Evolutionary conservation across 2,113 vertebrate genomes (phyloP), one percentile per base, ranked within the genome.

Genomic region (Tachycineta bicolor): DNA sequence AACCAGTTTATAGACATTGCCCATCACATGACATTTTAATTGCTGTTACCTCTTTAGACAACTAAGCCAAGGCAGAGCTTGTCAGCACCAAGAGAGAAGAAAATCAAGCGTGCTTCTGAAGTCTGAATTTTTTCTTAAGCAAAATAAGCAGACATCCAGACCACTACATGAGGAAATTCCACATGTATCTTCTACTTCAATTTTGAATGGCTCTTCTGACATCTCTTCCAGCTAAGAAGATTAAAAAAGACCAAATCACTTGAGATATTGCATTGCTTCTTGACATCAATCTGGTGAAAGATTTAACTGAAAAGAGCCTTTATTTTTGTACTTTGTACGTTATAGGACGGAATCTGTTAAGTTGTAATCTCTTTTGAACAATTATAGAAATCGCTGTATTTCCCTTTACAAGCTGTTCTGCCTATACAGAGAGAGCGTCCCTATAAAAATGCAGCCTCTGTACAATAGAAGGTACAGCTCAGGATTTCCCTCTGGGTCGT

Each of bases 281-380:
- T 88, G 89, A 87, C 93, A 89, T 81, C 91, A 92, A n/a, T 94
- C 80, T 91, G 56, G 41, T 53, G 47, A 52, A 91, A 75, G 94
- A 90, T 68, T 93, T 94, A 92, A 95, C 56, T 90, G 83, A 93
- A 95, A 90, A 90, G 78, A 94, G 69, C n/a, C 58, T 95, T 93
- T 95, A 93, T 93, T 94, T 96, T 77, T 84, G 62, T 58, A 90
- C 80, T 89, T 94, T 73, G 39, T 74, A 83, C 3, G 1, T 74
- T 83, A 94, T 11, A 78, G 79, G 81, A 73, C 37, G 63, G 82
- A 91, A 85, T 96, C 65, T 93, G 75, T 77, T 87, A 81, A 88
- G 58, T 37, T 88, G 84, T 83, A 94, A 94, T 92, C 64, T 70
- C 68, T 93, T 90, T n/a, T 80, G 56, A 84, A 91, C 76, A 92